These are phyloP conservation scores for Ips typographus DNA, from an alignment of 1,140 invertebrate genomes.

Conservation along the genomic window DNA sequence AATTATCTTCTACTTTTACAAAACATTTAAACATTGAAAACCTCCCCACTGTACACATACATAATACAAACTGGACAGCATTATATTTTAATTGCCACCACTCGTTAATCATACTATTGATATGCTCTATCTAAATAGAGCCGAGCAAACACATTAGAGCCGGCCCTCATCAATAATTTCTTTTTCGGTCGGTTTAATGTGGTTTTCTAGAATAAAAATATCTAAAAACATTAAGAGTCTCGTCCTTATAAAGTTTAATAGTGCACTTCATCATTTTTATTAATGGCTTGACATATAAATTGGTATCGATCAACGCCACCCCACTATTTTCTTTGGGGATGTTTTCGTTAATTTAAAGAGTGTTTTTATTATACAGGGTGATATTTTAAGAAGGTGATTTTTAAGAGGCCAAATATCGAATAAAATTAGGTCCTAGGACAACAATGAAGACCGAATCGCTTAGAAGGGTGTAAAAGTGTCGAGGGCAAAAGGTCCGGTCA, in stretches of 20 bases:
- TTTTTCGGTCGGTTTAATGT: slow-evolving; percentile 21
- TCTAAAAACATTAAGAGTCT: slow-evolving; percentile 27
- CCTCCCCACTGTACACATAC: too few species aligned
- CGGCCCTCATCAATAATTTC: slow-evolving; percentile 25
- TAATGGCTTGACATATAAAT: slow-evolving; percentile 26
- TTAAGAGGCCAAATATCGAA: too few species aligned
- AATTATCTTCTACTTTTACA: too few species aligned
- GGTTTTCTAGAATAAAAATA: slow-evolving; percentile 25
- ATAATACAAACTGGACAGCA: background rate
- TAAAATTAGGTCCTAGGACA: too few species aligned
- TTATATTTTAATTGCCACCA: slow-evolving; percentile 28
- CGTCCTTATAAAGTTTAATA: slow-evolving; percentile 23
- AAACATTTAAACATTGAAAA: too few species aligned
- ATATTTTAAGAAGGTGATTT: too few species aligned
- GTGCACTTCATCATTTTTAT: slow-evolving; percentile 29
- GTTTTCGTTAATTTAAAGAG: background rate
- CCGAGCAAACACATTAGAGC: slow-evolving; percentile 26
- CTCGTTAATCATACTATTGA: slow-evolving; percentile 33
- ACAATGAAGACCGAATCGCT: too few species aligned
- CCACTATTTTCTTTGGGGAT: background rate
- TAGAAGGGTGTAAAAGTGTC: too few species aligned
- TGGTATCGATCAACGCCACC: slow-evolving; percentile 10
- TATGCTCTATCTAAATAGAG: slow-evolving; percentile 30
- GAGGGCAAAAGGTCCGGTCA: too few species aligned
- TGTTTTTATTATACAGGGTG: too few species aligned